Conservation (phyloP, 2,113 vertebrate genomes). For the Microcebus griseorufus region DNA sequence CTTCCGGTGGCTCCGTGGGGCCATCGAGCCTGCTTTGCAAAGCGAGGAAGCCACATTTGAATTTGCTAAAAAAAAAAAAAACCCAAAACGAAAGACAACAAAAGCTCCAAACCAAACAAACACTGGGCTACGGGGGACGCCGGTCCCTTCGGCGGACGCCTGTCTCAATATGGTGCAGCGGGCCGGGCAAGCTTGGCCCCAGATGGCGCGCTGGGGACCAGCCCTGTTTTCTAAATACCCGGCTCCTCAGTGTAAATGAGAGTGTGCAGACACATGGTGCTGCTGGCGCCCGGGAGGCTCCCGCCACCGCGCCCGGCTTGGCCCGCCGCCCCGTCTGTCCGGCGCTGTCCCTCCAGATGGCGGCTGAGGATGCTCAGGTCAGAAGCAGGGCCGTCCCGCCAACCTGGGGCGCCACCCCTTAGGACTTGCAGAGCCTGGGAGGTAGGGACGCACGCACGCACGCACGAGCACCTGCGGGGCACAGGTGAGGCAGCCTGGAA, state of each 20-base stretch:
- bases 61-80: slow-evolving; percentile 61
- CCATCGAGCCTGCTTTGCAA: not conserved
- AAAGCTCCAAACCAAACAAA: slow-evolving; percentile 76
- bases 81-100: slow-evolving; percentile 63
- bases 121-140: slow-evolving; percentile 10
- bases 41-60: slow-evolving; percentile 72
- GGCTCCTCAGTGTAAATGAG: slow-evolving; percentile 62
- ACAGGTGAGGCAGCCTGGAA: not conserved
- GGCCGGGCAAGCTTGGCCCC: slow-evolving; percentile 58
- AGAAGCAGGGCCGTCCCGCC: not conserved
- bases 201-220: slow-evolving; percentile 63
- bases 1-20: not conserved
- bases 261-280: slow-evolving; percentile 56
- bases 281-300: slow-evolving; percentile 20
- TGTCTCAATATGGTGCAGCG: slow-evolving; percentile 62
- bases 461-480: not conserved
- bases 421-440: accelerated
- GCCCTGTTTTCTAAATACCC: slow-evolving; percentile 71
- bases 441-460: accelerated
- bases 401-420: accelerated
- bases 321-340: not conserved
- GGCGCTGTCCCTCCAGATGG: slow-evolving; percentile 53
- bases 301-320: not conserved
- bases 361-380: not conserved
- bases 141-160: slow-evolving; percentile 50